These are phyloP conservation scores for Crocidura indochinensis DNA, from an alignment of 2,797 vertebrate genomes.

Conservation along the genomic window DNA sequence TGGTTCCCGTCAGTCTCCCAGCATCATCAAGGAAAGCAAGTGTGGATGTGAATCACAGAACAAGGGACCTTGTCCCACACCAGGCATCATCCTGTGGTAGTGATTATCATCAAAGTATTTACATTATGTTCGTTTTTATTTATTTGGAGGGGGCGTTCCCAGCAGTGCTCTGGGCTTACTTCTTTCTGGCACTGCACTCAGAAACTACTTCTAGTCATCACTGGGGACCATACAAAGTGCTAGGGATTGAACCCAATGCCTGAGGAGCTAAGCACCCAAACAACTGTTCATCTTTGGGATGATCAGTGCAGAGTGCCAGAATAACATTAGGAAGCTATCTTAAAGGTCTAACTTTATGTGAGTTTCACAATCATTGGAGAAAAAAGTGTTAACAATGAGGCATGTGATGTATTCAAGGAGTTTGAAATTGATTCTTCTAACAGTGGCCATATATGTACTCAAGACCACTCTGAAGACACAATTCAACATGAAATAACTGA, in stretches of 20 bases:
- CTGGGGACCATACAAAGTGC: too few species aligned
- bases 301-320: not conserved
- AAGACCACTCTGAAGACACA: not conserved
- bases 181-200: too few species aligned
- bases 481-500: not conserved
- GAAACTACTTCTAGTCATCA: too few species aligned
- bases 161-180: too few species aligned
- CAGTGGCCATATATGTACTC: accelerated
- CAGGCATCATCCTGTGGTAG: too few species aligned
- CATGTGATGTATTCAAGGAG: not conserved
- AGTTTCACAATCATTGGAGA: not conserved
- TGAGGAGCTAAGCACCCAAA: not conserved
- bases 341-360: not conserved
- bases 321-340: not conserved
- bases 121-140: too few species aligned
- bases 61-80: too few species aligned
- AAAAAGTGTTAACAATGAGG: not conserved
- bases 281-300: not conserved
- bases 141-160: too few species aligned
- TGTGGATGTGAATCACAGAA: not conserved
- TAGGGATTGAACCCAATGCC: too few species aligned
- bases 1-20: not conserved
- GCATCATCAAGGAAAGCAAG: not conserved
- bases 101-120: too few species aligned
- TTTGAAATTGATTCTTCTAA: too few species aligned